Percentiles rank a stretch among this genome's conserved stretches.
These are phyloP conservation scores for Moxostoma hubbsi DNA, from an alignment of 2,797 vertebrate genomes.

Conservation along the genomic window DNA sequence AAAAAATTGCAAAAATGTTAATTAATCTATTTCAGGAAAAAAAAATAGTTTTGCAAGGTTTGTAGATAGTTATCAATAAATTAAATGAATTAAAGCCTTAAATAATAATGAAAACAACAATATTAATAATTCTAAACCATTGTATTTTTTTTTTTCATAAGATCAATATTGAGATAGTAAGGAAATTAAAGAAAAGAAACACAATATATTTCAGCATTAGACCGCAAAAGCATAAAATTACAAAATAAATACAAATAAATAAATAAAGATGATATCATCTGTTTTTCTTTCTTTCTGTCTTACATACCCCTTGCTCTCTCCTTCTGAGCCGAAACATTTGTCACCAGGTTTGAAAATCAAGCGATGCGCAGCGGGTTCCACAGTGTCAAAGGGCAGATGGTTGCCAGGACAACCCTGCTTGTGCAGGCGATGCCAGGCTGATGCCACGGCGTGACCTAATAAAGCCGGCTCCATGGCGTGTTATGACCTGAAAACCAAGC, in stretches of 20 bases:
- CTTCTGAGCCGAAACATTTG: slow-evolving; percentile 67
- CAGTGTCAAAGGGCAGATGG: slow-evolving; percentile 79
- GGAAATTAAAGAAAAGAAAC: background rate
- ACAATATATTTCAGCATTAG: background rate
- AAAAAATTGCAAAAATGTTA: no score
- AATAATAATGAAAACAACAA: no score
- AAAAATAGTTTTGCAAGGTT: no score
- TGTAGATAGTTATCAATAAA: no score
- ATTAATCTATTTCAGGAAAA: no score
- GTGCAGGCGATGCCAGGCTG: slow-evolving; percentile 74
- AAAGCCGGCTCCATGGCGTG: slow-evolving; percentile 81
- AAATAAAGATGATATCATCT: no score
- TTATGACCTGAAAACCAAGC: slow-evolving; percentile 82
- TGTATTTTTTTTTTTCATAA: no score
- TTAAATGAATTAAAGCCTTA: no score
- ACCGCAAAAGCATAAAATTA: background rate
- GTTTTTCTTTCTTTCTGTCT: background rate
- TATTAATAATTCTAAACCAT: no score
- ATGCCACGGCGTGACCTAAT: slow-evolving; percentile 83
- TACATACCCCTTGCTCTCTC: slow-evolving; percentile 8
- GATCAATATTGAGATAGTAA: no score
- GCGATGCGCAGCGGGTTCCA: slow-evolving; percentile 72
- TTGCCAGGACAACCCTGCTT: slow-evolving; percentile 78
- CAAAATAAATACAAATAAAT: background rate
- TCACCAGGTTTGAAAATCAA: slow-evolving; percentile 73